phyloP scores from a whole-genome alignment of 1,140 invertebrate genomes.

The Marisa cornuarietis region DNA sequence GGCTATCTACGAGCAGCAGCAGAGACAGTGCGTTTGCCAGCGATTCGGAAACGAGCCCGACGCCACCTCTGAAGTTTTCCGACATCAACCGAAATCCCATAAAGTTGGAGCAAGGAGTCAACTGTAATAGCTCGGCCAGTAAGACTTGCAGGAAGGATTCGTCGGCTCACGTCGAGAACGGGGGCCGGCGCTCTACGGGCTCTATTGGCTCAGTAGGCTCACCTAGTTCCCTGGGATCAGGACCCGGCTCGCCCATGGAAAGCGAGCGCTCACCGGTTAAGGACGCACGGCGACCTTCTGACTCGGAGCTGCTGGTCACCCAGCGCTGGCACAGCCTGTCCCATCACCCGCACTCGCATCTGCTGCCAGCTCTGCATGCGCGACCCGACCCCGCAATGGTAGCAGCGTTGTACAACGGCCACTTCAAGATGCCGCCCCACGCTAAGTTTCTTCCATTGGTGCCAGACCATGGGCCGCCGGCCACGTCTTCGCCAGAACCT shows the following conservation, averaged over 20 bases:
- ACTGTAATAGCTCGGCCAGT: background rate
- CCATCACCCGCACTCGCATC: constrained; percentile 5
- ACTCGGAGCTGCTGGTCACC: constrained; percentile 14
- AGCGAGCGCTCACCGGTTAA: constrained; percentile 15
- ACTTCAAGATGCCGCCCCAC: constrained; percentile 19
- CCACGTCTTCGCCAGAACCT: constrained; percentile 16
- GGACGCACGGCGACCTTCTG: constrained; percentile 15
- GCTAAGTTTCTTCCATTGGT: constrained; percentile 11
- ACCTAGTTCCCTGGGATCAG: constrained; percentile 17
- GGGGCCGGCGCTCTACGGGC: constrained; percentile 15
- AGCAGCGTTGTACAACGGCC: constrained; percentile 20
- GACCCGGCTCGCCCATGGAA: constrained; percentile 17
- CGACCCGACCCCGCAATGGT: background rate
- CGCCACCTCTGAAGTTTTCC: constrained; percentile 16
- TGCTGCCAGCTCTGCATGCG: constrained; percentile 7
- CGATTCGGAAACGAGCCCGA: constrained; percentile 17
- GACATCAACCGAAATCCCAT: constrained; percentile 26
- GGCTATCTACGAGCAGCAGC: constrained; percentile 24
- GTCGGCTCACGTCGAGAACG: constrained; percentile 1
- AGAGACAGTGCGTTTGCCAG: constrained; percentile 24
- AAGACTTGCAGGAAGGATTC: constrained; percentile 16
- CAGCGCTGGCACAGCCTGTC: constrained; percentile 16
- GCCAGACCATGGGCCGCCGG: constrained; percentile 5
- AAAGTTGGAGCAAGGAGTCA: constrained; percentile 11
- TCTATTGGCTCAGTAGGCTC: constrained; percentile 19